Evolutionary conservation across 2,113 vertebrate genomes (phyloP), one percentile per base, ranked within the genome.

Genomic region (Orthochromis indermauri): DNA sequence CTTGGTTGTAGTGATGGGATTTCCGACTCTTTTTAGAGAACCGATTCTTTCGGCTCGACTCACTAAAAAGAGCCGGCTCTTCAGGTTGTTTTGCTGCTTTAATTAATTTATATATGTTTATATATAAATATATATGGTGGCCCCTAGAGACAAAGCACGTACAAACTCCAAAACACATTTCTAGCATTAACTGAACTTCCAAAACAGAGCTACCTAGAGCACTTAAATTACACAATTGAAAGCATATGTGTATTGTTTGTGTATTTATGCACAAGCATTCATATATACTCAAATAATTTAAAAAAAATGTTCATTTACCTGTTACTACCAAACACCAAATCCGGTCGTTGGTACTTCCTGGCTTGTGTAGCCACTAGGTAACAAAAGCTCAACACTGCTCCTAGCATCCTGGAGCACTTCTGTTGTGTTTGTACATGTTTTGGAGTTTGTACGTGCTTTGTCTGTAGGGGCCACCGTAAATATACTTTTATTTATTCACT

Each of bases 41-140:
- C 54, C 0, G 2, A 26, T 0, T 8, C 21, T 55, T 55, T 55
- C 21, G 1, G 11, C 6, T 8, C 11, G 11, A 24, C 53, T 8
- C 53, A 8, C 11, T 55, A 55, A 55, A 55, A 55, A 55, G 53
- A 4, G 0, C 2, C 4, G 53, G 1, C 0, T 13, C 21, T 55
- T 55, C 54, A 26, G 21, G 54, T 26, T 55, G 54, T 55, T 55
- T 55, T 26, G 53, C 11, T 0, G 21, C 21, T 55, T 8, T 55
- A 55, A 55, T 13, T 1, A 7, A 13, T 55, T 55, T 13, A 0
- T 55, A 55, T 55, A 55, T 24, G 53, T 21, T 55, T 55, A 55
- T 3, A 24, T 55, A 13, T 24, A 24, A 55, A 55, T 55, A 24
- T 55, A 55, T 55, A 4, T 0, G 2, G 2, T 55, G 21, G 0